Percentiles rank a stretch among this genome's conserved stretches.
These are phyloP conservation scores for Beaufortia kweichowensis DNA, from an alignment of 2,113 vertebrate genomes.

Conservation along the genomic window DNA sequence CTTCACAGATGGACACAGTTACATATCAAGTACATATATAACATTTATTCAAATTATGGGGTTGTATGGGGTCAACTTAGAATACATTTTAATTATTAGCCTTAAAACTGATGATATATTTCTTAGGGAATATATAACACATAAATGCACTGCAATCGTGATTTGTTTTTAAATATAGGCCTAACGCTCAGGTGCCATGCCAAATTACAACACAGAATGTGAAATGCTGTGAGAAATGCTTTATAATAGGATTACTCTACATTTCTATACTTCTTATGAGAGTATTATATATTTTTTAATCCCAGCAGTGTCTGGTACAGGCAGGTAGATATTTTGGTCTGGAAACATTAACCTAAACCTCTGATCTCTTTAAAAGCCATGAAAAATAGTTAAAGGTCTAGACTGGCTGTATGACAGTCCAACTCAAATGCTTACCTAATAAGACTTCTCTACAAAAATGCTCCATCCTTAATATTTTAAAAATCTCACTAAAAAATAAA, in stretches of 20 bases:
- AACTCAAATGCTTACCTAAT: too few relatives aligned
- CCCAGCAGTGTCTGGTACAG: background rate
- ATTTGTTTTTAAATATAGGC: background rate
- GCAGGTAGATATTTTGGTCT: background rate
- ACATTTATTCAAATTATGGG: too few relatives aligned
- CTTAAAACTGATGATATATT: too few relatives aligned
- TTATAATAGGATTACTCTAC: background rate
- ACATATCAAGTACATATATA: too few relatives aligned
- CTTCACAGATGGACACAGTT: too few relatives aligned
- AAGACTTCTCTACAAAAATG: background rate
- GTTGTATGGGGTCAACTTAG: too few relatives aligned
- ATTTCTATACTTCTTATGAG: background rate
- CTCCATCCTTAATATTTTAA: too few relatives aligned
- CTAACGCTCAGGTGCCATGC: background rate
- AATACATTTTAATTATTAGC: too few relatives aligned
- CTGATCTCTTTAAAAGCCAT: background rate
- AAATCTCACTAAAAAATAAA: background rate
- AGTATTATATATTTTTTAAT: background rate
- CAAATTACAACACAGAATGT: background rate
- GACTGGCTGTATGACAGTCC: background rate
- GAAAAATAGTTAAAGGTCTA: background rate
- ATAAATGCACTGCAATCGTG: background rate
- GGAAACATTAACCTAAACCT: background rate
- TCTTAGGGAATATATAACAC: too few relatives aligned
- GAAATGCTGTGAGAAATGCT: background rate